Evolutionary conservation across 2,113 vertebrate genomes (phyloP).

Genomic region (Clarias gariepinus): DNA sequence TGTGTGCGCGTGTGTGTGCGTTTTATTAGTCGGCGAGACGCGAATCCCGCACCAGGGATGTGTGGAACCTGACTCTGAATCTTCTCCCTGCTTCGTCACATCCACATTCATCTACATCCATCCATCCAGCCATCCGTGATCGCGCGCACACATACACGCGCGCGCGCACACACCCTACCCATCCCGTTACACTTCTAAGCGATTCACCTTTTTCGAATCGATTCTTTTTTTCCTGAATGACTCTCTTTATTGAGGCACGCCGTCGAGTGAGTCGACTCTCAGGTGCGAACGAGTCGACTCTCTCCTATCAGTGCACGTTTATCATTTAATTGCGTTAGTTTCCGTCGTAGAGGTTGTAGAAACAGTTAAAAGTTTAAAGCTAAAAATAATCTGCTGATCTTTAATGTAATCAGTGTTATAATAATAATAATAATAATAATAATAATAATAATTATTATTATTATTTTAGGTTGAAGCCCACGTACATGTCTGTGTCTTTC

Average conservation of each 20-base stretch:
- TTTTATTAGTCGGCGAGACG: not conserved
- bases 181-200: not conserved
- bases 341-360: too few relatives aligned
- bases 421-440: too few relatives aligned
- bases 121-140: not conserved
- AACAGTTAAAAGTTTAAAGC: too few relatives aligned
- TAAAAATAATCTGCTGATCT: too few relatives aligned
- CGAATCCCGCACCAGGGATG: constrained; percentile 5
- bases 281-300: not conserved
- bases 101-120: constrained; percentile 22
- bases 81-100: constrained; percentile 17
- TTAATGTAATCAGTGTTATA: too few relatives aligned
- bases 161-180: constrained; percentile 24
- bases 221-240: not conserved
- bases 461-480: too few relatives aligned
- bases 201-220: not conserved
- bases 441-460: too few relatives aligned
- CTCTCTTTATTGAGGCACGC: not conserved
- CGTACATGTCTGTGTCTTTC: too few relatives aligned
- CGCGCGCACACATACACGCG: not conserved
- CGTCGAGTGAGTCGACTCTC: not conserved
- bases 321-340: too few relatives aligned
- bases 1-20: not conserved
- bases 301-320: not conserved
- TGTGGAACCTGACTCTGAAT: constrained; percentile 19